phyloP scores from a whole-genome alignment of 2,797 vertebrate genomes.

The Chaetodon trifasciatus region DNA sequence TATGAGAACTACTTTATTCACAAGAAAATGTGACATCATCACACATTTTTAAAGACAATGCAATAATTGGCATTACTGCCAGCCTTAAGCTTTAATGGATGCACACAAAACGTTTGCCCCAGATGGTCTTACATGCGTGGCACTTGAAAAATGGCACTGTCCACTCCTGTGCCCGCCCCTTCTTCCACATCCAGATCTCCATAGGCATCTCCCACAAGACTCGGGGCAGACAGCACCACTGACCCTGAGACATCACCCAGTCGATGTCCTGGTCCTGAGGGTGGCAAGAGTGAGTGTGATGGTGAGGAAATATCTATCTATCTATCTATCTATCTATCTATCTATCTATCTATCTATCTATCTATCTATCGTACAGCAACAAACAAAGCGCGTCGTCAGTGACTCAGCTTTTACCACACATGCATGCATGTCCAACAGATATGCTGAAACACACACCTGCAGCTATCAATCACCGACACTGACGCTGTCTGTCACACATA shows the following conservation, averaged over 20 bases:
- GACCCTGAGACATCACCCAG: conserved; percentile 91
- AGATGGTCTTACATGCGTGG: conserved; percentile 92
- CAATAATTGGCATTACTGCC: not conserved
- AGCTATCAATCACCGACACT: conserved; percentile 35
- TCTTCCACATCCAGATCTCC: conserved; percentile 93
- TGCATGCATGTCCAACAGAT: conserved; percentile 40
- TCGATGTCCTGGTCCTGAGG: conserved; percentile 90
- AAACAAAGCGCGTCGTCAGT: conserved; percentile 3
- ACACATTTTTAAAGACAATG: not conserved
- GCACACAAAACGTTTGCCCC: not conserved
- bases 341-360: conserved; percentile 9
- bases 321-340: conserved; percentile 16
- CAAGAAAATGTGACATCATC: not conserved
- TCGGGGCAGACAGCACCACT: conserved; percentile 91
- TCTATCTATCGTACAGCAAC: not conserved
- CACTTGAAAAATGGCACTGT: conserved; percentile 94
- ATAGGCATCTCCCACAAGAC: conserved; percentile 88
- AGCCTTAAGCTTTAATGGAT: not conserved
- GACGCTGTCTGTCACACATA: conserved; percentile 31
- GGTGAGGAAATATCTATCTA: conserved; percentile 14
- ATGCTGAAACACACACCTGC: conserved; percentile 29
- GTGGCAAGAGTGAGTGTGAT: conserved; percentile 24
- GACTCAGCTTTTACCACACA: conserved; percentile 39
- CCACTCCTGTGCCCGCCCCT: conserved; percentile 89
- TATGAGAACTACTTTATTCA: not conserved